phyloP scores from a whole-genome alignment of 1,140 invertebrate genomes.

The Rhopalosiphum maidis region DNA sequence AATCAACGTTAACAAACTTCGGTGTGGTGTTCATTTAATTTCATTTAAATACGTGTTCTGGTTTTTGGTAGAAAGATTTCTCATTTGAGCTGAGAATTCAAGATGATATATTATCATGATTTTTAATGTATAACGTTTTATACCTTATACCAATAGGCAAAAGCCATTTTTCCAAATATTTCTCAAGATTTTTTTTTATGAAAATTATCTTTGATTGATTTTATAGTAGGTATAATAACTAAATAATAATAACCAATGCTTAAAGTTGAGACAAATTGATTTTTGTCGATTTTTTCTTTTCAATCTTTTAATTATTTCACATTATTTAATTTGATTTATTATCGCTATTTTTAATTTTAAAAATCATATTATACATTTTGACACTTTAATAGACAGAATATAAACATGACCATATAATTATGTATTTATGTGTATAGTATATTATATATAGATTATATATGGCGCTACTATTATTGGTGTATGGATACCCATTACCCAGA shows the following conservation, averaged over 20 bases:
- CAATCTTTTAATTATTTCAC: not conserved
- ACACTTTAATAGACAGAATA: not conserved
- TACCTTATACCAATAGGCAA: not conserved
- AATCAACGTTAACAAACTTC: not conserved
- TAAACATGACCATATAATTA: not conserved
- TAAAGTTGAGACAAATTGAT: not conserved
- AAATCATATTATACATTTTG: not conserved
- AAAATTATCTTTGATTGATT: not conserved
- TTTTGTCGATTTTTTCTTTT: not conserved
- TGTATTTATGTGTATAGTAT: too few relatives aligned
- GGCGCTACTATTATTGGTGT: not conserved
- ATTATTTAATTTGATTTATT: not conserved
- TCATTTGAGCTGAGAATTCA: not conserved
- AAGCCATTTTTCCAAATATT: not conserved
- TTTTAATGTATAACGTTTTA: not conserved
- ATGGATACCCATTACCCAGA: not conserved
- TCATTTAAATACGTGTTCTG: not conserved
- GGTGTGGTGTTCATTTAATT: not conserved
- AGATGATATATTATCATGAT: not conserved
- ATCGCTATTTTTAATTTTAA: not conserved
- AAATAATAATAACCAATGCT: not conserved
- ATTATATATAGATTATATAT: too few relatives aligned
- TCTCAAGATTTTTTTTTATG: not conserved
- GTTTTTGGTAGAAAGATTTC: not conserved
- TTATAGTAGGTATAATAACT: not conserved